These are phyloP conservation scores for Leuciscus waleckii DNA, from an alignment of 2,797 vertebrate genomes.

Conservation along the genomic window DNA sequence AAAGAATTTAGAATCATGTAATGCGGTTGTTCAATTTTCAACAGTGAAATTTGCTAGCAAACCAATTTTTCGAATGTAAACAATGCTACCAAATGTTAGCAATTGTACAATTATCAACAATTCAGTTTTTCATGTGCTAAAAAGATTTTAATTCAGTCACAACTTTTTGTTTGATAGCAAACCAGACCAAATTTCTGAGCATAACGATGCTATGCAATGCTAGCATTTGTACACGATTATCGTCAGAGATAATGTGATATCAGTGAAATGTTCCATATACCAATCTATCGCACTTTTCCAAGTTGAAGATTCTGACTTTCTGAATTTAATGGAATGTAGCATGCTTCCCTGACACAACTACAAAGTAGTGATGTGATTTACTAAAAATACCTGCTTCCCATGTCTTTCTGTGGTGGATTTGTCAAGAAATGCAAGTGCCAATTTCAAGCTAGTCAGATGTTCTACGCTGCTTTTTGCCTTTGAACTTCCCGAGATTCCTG, in stretches of 20 bases:
- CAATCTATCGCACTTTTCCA: background rate
- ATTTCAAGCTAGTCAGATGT: constrained; percentile 22
- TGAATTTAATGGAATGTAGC: constrained; percentile 7
- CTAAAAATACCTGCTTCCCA: background rate
- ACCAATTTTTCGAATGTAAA: too few relatives aligned
- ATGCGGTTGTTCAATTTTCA: too few relatives aligned
- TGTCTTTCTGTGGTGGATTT: background rate
- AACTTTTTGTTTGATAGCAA: background rate
- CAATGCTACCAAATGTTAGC: background rate
- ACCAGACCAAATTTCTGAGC: background rate
- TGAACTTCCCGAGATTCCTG: constrained; percentile 32
- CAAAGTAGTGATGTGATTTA: constrained; percentile 3
- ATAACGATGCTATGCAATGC: background rate
- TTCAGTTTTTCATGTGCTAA: background rate
- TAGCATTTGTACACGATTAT: background rate
- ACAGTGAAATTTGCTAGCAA: too few relatives aligned
- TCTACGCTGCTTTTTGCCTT: background rate
- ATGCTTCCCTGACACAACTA: background rate
- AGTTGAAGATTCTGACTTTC: background rate
- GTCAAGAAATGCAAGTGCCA: constrained; percentile 15
- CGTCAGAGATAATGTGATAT: background rate
- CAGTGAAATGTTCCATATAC: background rate
- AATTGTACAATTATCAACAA: background rate
- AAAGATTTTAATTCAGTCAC: background rate
- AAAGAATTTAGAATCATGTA: too few relatives aligned